Conservation (phyloP, 1,140 invertebrate genomes). For the Coelopa frigida region DNA sequence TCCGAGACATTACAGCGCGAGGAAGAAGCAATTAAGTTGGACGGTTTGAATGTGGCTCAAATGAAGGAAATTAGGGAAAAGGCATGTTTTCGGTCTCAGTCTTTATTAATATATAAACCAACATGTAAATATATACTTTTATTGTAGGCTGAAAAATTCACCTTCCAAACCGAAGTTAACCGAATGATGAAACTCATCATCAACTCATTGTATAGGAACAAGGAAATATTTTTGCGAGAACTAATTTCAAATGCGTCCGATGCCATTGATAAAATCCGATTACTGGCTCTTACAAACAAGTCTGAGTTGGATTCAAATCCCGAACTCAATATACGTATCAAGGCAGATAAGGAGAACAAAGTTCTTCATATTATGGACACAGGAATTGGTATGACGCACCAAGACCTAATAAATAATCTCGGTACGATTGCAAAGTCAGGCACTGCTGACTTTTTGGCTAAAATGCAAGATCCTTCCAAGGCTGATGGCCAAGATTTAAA, state of each 20-base stretch:
- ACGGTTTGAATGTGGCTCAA: constrained; percentile 91
- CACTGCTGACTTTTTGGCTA: constrained; percentile 94
- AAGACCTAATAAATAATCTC: constrained; percentile 91
- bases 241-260: constrained; percentile 96
- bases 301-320: constrained; percentile 66
- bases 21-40: constrained; percentile 94
- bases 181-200: constrained; percentile 99
- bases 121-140: neutral
- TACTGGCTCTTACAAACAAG: constrained; percentile 85
- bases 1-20: constrained; percentile 75
- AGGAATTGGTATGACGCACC: constrained; percentile 96
- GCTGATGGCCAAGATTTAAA: constrained; percentile 53
- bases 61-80: constrained; percentile 85
- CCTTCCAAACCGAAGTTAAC: constrained; percentile 95
- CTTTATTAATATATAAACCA: neutral
- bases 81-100: constrained; percentile 19
- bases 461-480: constrained; percentile 70
- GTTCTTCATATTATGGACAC: constrained; percentile 93
- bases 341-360: constrained; percentile 93
- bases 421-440: constrained; percentile 99
- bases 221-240: constrained; percentile 97
- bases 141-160: constrained; percentile 73
- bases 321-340: constrained; percentile 88
- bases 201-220: constrained; percentile 96
- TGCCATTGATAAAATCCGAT: constrained; percentile 90